Evolutionary conservation across 53 echinoderm and acorn worm genomes (phyloP), one percentile per base, ranked within the genome.

Genomic region (Hippasteria phrygiana): DNA sequence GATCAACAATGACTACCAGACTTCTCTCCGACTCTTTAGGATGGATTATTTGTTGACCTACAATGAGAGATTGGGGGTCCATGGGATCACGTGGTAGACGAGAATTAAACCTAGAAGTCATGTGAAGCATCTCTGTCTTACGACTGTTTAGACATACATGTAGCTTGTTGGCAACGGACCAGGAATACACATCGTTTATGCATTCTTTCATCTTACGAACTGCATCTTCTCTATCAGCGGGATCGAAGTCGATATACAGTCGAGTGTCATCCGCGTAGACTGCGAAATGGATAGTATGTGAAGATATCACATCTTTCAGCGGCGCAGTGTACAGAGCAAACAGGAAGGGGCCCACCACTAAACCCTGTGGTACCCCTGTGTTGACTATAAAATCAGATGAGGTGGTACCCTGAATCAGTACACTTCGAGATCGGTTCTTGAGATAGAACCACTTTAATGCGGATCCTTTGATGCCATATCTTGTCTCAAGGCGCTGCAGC

Each of bases 331-430:
- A 84, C n/a, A 84, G 32, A 2, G 31, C 18, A 16, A 84, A 84
- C 3, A 69, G 32, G 1, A 84, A 14, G 31, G 85, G 22, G 27
- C 53, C 85, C 18, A 32, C 45, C 20, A 84, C 65, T 2, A 53
- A 86, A 24, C 87, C 87, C 35, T 85, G 86, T 71, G 86, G 71
- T 37, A 85, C 86, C 7, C 86, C 86, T 1, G 77, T 35, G 54
- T 85, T 2, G 35, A 71, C 4, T 17, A 37, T 40, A 39, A 39
- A 17, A 18, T 17, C 20, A 5, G 71, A 2, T 40, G 71, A 71
- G 38, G 13, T 38, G 18, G 37, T 17, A 7, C 39, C 71, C 20
- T 2, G 38, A 38, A 71, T 39, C 5, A 7, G 14, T 5, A 71
- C 39, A 38, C 22, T 20, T 71, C 38, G 71, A 18, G 34, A n/a